Evolutionary conservation across 2,888 invertebrate genomes (phyloP).

Genomic region (Lacanobia oleracea): DNA sequence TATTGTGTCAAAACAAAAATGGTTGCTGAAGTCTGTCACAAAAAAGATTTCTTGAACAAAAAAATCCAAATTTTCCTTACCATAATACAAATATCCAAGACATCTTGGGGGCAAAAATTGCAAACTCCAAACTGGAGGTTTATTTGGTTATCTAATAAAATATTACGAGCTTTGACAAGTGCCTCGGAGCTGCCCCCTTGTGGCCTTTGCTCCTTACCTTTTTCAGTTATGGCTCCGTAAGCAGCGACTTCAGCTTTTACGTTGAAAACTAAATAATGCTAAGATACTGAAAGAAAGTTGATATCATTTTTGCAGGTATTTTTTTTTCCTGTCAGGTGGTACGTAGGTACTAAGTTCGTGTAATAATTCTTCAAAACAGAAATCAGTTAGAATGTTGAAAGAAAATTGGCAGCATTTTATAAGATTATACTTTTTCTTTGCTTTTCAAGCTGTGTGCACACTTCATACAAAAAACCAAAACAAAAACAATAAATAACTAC

Average conservation of each 20-base stretch:
- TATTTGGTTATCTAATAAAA: conserved; percentile 90
- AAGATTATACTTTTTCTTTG: too few species aligned
- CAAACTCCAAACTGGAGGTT: conserved; percentile 80
- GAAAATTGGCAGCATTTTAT: too few species aligned
- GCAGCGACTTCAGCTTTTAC: conserved; percentile 74
- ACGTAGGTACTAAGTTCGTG: neutral
- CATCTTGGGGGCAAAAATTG: conserved; percentile 75
- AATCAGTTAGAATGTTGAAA: too few species aligned
- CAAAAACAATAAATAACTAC: conserved; percentile 11
- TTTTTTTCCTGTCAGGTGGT: neutral
- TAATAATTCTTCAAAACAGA: neutral
- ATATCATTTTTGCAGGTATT: neutral
- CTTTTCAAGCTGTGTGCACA: too few species aligned
- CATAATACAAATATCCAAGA: conserved; percentile 66
- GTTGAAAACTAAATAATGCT: conserved; percentile 69
- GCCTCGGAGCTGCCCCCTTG: conserved; percentile 83
- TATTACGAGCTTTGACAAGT: conserved; percentile 90
- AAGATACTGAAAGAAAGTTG: conserved; percentile 39
- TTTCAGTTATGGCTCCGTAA: conserved; percentile 81
- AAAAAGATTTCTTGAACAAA: conserved; percentile 29
- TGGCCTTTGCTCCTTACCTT: conserved; percentile 80
- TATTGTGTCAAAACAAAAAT: too few species aligned
- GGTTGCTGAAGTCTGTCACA: too few species aligned
- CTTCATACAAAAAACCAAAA: too few species aligned
- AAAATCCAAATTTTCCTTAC: conserved; percentile 55